These are phyloP conservation scores for Clostera curtula DNA, from an alignment of 2,888 invertebrate genomes.

Conservation along the genomic window DNA sequence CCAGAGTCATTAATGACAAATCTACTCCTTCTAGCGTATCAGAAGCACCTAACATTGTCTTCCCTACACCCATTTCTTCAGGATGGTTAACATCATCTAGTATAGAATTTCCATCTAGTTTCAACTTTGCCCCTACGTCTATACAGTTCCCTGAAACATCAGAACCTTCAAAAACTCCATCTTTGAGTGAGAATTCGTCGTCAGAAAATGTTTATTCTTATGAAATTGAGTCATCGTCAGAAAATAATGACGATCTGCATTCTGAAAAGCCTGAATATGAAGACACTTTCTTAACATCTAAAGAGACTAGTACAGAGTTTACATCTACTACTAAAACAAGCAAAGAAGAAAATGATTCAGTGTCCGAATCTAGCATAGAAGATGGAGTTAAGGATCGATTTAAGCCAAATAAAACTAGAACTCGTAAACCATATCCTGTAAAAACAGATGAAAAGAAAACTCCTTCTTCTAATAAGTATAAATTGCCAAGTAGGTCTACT, in stretches of 20 bases:
- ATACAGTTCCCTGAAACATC: constrained; percentile 41
- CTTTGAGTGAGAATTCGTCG: constrained; percentile 26
- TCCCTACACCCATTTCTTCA: constrained; percentile 59
- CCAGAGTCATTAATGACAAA: constrained; percentile 30
- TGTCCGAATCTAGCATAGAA: constrained; percentile 39
- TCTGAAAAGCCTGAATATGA: constrained; percentile 33
- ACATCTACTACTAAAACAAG: constrained; percentile 22
- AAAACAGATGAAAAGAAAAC: constrained; percentile 45
- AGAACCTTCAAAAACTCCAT: constrained; percentile 29
- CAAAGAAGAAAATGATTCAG: constrained; percentile 27
- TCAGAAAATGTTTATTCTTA: constrained; percentile 43
- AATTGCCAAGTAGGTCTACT: constrained; percentile 37
- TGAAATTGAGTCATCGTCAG: constrained; percentile 44
- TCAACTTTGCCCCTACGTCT: constrained; percentile 53
- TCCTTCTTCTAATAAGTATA: constrained; percentile 40
- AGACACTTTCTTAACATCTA: constrained; percentile 24
- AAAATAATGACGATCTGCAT: constrained; percentile 28
- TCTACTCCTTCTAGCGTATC: constrained; percentile 26
- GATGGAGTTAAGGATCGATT: constrained; percentile 40
- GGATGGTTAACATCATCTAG: constrained; percentile 65
- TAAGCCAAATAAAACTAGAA: constrained; percentile 47
- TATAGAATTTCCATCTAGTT: constrained; percentile 56
- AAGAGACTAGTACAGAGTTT: constrained; percentile 30
- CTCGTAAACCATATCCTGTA: constrained; percentile 57
- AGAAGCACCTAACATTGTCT: constrained; percentile 43